phyloP scores from a whole-genome alignment of 1,140 invertebrate genomes.

The Lineus longissimus region DNA sequence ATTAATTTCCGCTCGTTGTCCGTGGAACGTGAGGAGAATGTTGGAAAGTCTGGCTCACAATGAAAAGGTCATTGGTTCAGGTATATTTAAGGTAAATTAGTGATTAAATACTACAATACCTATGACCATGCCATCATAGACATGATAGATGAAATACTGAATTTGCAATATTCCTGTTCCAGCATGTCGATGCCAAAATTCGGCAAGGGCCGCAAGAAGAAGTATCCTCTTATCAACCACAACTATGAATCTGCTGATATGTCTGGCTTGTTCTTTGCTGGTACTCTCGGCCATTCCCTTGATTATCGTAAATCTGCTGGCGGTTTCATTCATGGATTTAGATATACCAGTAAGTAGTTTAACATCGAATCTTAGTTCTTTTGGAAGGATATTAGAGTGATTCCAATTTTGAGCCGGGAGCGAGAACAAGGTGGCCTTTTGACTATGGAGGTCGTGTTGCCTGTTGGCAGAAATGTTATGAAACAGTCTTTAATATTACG shows the following conservation, averaged over 20 bases:
- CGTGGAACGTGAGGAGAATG: no score
- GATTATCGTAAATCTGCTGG: constrained; percentile 57
- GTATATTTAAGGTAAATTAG: no score
- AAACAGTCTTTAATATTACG: neutral
- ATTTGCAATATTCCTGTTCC: neutral
- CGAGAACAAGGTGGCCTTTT: neutral
- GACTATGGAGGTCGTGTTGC: neutral
- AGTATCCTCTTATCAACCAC: constrained; percentile 50
- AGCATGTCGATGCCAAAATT: neutral
- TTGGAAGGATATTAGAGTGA: neutral
- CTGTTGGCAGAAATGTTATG: neutral
- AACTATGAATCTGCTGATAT: constrained; percentile 50
- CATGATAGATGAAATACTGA: no score
- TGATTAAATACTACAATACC: no score
- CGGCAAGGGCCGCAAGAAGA: constrained; percentile 29
- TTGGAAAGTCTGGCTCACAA: no score
- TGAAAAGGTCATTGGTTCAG: no score
- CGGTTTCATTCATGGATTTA: constrained; percentile 58
- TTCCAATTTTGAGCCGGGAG: neutral
- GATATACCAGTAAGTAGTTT: constrained; percentile 53
- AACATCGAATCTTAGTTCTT: neutral
- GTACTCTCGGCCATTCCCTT: constrained; percentile 52
- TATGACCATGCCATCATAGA: no score
- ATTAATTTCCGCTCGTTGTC: neutral
- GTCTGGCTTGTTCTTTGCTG: constrained; percentile 52